These are phyloP conservation scores for Loriculus beryllinus DNA, from an alignment of 2,797 vertebrate species.

Conservation along the genomic window DNA sequence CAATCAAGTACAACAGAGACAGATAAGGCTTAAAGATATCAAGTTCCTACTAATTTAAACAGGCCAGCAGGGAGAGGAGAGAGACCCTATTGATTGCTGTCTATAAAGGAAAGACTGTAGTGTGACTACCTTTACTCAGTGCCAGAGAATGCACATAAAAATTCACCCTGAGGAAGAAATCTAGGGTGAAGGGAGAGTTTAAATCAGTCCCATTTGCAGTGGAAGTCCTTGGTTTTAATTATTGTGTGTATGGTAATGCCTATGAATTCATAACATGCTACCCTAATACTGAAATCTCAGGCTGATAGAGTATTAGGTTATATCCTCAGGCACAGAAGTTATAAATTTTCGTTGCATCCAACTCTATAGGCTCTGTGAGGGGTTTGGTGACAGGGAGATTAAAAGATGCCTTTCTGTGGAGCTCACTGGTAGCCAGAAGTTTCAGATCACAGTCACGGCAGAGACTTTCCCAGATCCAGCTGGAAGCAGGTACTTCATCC, in stretches of 20 bases:
- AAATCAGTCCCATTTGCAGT: background rate
- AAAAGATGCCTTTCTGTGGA: background rate
- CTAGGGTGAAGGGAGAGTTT: background rate
- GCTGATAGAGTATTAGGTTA: background rate
- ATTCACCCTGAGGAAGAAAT: background rate
- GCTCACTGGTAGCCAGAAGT: background rate
- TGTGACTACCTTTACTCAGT: background rate
- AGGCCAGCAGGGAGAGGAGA: background rate
- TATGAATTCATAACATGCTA: background rate
- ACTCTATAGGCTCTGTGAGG: background rate
- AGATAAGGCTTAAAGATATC: background rate
- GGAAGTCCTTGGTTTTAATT: background rate
- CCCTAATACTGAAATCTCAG: background rate
- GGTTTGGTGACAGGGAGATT: background rate
- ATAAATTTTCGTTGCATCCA: background rate
- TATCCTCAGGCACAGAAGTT: background rate
- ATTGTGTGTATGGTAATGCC: background rate
- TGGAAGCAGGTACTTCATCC: background rate
- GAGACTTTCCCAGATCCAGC: background rate
- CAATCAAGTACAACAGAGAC: background rate
- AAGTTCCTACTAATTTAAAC: background rate
- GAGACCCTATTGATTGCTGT: background rate
- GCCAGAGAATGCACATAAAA: background rate
- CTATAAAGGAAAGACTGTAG: background rate
- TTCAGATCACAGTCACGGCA: background rate